A percentile compares a stretch with the other conserved stretches of the same genome.
phyloP scores from a whole-genome alignment of 2,797 vertebrate species.

The Pelodytes ibericus region DNA sequence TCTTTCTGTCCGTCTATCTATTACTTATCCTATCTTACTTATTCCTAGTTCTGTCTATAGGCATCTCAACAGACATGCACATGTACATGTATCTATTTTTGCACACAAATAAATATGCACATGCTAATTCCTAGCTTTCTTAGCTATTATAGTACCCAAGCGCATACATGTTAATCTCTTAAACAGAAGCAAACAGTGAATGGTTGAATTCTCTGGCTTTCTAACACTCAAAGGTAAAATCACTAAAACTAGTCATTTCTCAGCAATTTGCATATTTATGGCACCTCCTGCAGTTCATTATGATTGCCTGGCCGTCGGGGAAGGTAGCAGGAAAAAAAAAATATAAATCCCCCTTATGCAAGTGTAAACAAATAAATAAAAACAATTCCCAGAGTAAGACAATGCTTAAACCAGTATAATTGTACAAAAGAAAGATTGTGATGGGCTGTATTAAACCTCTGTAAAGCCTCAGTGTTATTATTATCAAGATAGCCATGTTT shows the following conservation, averaged over 20 bases:
- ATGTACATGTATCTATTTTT: not conserved
- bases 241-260: slow-evolving; percentile 77
- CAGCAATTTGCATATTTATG: slow-evolving; percentile 79
- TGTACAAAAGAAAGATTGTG: slow-evolving; percentile 25
- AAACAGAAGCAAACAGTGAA: slow-evolving; percentile 58
- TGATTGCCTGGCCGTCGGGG: slow-evolving; percentile 78
- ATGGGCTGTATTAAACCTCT: not conserved
- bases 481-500: slow-evolving; percentile 9
- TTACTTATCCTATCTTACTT: not conserved
- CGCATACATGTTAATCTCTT: slow-evolving; percentile 67
- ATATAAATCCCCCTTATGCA: slow-evolving; percentile 67
- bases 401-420: slow-evolving; percentile 37
- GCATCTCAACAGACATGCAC: too few relatives aligned
- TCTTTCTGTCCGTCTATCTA: not conserved
- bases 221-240: slow-evolving; percentile 71
- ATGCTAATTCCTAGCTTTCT: too few relatives aligned
- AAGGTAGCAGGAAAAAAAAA: slow-evolving; percentile 73
- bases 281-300: slow-evolving; percentile 76
- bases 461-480: not conserved
- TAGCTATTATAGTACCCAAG: too few relatives aligned
- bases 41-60: not conserved
- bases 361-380: slow-evolving; percentile 63
- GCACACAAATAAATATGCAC: slow-evolving; percentile 58
- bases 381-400: slow-evolving; percentile 39
- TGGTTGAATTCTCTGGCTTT: slow-evolving; percentile 53